Evolutionary conservation across 2,888 invertebrate genomes (phyloP).

Genomic region (Tupiocoris notatus): DNA sequence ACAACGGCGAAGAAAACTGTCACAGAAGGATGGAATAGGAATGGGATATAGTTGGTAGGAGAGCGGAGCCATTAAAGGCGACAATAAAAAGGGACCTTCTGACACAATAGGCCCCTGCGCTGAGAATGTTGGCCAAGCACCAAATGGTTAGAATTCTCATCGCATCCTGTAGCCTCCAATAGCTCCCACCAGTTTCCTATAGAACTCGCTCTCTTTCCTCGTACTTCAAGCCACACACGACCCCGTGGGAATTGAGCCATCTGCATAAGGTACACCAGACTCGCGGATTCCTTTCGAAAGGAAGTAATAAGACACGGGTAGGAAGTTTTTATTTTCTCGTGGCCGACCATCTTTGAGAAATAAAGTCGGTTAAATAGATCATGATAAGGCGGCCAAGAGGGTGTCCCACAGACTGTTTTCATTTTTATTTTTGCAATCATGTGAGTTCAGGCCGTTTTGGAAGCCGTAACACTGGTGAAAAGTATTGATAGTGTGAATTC

Average conservation of each 20-base stretch:
- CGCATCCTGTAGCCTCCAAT: background rate
- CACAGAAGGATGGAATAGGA: background rate
- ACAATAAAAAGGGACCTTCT: slow-evolving; percentile 5
- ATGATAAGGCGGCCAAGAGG: too few species aligned
- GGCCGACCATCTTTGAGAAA: too few species aligned
- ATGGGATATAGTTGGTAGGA: background rate
- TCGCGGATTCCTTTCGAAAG: too few species aligned
- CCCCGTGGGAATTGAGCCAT: background rate
- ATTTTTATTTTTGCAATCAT: too few species aligned
- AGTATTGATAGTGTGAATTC: too few species aligned
- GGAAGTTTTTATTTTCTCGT: too few species aligned
- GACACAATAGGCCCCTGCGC: background rate
- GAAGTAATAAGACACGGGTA: too few species aligned
- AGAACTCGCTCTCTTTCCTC: background rate
- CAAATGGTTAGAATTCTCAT: background rate
- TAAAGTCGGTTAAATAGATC: too few species aligned
- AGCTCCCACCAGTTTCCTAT: background rate
- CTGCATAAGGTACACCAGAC: background rate
- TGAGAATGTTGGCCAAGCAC: slow-evolving; percentile 1
- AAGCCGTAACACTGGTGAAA: too few species aligned
- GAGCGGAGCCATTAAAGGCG: slow-evolving; percentile 5
- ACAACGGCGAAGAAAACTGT: background rate
- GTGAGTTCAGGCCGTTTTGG: too few species aligned
- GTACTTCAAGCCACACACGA: background rate
- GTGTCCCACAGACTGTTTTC: too few species aligned